Conservation (phyloP, 2,888 invertebrate species). For the Tethea ocularis region DNA sequence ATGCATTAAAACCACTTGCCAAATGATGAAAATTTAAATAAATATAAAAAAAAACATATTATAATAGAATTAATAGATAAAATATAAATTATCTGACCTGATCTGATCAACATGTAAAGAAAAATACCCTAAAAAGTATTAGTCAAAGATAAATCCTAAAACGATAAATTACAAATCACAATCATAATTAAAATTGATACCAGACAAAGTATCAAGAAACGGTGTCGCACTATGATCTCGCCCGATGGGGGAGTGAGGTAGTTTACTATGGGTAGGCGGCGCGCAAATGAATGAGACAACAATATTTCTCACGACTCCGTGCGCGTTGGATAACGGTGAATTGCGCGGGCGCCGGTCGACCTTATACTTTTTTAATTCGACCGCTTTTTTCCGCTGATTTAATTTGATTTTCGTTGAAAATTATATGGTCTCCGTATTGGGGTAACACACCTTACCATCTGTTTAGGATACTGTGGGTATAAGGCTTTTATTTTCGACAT, state of each 20-base stretch:
- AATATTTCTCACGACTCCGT: slow-evolving; percentile 33
- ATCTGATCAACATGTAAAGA: too few relatives aligned
- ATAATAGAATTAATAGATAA: too few relatives aligned
- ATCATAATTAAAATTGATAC: slow-evolving; percentile 19
- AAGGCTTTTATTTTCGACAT: background rate
- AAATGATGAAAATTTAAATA: too few relatives aligned
- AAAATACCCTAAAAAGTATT: background rate
- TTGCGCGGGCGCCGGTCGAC: slow-evolving; percentile 60
- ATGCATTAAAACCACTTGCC: too few relatives aligned
- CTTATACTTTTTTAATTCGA: slow-evolving; percentile 56
- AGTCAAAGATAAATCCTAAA: background rate
- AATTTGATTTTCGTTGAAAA: slow-evolving; percentile 63
- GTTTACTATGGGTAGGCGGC: slow-evolving; percentile 56
- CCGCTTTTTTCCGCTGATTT: slow-evolving; percentile 58
- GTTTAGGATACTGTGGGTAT: slow-evolving; percentile 16
- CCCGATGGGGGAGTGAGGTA: slow-evolving; percentile 56
- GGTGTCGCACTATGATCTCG: slow-evolving; percentile 45
- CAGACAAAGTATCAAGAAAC: slow-evolving; percentile 66
- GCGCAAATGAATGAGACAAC: slow-evolving; percentile 56
- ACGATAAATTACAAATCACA: background rate
- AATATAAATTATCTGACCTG: background rate
- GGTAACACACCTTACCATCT: slow-evolving; percentile 34
- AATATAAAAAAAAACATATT: too few relatives aligned
- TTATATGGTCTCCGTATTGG: slow-evolving; percentile 43
- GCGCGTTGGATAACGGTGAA: slow-evolving; percentile 58